Conservation (phyloP, 2,888 invertebrate genomes). For the Muscina levida region DNA sequence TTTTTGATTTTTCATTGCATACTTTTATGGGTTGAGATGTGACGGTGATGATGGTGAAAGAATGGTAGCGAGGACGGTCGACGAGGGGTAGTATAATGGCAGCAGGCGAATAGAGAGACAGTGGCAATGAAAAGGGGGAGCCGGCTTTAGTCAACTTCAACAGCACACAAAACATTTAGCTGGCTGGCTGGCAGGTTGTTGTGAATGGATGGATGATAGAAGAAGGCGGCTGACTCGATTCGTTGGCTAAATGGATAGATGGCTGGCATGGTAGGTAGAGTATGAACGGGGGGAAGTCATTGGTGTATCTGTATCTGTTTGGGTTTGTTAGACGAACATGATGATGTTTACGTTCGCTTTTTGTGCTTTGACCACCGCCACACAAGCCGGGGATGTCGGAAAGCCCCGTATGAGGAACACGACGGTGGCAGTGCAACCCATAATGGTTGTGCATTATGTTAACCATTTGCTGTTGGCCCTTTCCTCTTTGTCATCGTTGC, state of each 20-base stretch:
- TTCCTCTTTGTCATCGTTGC: constrained; percentile 11
- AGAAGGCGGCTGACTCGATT: constrained; percentile 14
- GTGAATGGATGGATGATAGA: no score
- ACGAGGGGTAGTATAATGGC: not conserved
- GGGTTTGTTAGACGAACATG: not conserved
- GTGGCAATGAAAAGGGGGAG: constrained; percentile 13
- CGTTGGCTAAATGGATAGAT: constrained; percentile 37
- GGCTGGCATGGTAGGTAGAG: constrained; percentile 1
- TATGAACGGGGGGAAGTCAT: not conserved
- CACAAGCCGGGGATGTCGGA: not conserved
- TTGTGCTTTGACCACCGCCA: constrained; percentile 6
- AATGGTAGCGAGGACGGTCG: not conserved
- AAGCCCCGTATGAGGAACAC: not conserved
- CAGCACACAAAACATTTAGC: constrained; percentile 19
- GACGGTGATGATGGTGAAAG: not conserved
- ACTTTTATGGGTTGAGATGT: constrained; percentile 59
- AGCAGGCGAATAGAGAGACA: not conserved
- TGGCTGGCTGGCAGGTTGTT: constrained; percentile 20
- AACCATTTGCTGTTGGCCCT: not conserved
- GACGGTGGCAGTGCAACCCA: no score
- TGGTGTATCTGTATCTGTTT: constrained; percentile 4
- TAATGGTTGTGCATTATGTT: constrained; percentile 28
- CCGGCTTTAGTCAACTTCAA: constrained; percentile 20
- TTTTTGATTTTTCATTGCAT: constrained; percentile 66
- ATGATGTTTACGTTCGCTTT: constrained; percentile 40